A percentile compares a stretch with the other conserved stretches of the same genome.
Evolutionary conservation across 2,888 invertebrate genomes (phyloP).

Genomic region (Hyalella azteca): DNA sequence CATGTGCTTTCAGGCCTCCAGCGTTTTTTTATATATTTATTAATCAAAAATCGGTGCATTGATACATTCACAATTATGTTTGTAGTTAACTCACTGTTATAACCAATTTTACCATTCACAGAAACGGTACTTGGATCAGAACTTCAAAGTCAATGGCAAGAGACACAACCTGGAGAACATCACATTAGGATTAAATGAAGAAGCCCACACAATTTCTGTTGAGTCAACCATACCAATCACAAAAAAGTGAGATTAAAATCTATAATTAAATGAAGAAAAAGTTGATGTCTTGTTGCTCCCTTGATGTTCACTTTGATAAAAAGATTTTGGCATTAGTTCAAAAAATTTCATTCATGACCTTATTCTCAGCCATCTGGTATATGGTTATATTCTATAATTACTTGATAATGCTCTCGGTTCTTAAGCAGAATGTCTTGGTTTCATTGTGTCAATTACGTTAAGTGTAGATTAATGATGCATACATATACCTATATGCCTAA

Average conservation of each 20-base stretch:
- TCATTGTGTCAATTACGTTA: too few relatives aligned
- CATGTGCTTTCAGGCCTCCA: neutral
- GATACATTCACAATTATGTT: neutral
- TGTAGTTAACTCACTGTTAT: neutral
- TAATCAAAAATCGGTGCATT: neutral
- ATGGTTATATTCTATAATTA: too few relatives aligned
- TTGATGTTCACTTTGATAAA: too few relatives aligned
- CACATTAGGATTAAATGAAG: neutral
- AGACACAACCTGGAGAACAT: conserved; percentile 17
- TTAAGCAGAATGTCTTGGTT: too few relatives aligned
- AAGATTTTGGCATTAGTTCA: too few relatives aligned
- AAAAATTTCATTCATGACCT: too few relatives aligned
- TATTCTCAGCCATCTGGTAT: too few relatives aligned
- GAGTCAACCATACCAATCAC: neutral
- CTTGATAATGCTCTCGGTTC: too few relatives aligned
- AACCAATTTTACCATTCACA: neutral
- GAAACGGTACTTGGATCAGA: conserved; percentile 15
- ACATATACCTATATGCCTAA: too few relatives aligned
- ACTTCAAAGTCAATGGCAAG: conserved; percentile 32
- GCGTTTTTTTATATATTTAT: neutral
- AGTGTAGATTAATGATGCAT: too few relatives aligned
- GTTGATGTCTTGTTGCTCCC: too few relatives aligned
- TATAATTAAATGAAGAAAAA: too few relatives aligned
- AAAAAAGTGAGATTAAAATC: conserved; percentile 33
- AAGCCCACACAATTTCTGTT: neutral